Conservation (phyloP, 2,113 vertebrate species). For the Pungitius pungitius region DNA sequence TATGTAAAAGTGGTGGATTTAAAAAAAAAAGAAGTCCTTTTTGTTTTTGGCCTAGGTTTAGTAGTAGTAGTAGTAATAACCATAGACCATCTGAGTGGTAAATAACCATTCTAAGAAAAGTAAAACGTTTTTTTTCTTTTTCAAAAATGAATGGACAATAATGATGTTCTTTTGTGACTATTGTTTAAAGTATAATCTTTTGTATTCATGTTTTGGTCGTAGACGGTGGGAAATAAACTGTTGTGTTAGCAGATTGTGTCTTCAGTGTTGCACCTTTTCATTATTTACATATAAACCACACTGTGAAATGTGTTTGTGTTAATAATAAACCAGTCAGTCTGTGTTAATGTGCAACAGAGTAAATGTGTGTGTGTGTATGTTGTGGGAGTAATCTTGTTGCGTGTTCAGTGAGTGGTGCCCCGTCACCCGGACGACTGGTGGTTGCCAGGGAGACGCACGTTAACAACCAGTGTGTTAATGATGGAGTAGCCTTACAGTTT, state of each 20-base stretch:
- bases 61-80: no score
- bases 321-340: neutral
- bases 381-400: slow-evolving; percentile 66
- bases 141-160: no score
- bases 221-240: neutral
- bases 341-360: slow-evolving; percentile 11
- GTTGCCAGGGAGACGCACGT: slow-evolving; percentile 13
- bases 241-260: neutral
- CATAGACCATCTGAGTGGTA: no score
- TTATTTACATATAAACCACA: slow-evolving; percentile 8
- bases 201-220: neutral
- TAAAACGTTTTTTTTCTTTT: no score
- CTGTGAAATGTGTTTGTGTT: slow-evolving; percentile 1
- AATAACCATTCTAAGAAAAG: neutral
- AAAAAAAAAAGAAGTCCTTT: no score
- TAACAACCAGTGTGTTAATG: neutral
- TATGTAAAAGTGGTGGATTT: no score
- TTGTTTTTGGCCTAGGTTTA: no score
- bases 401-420: slow-evolving; percentile 45
- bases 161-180: neutral
- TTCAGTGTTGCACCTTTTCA: neutral
- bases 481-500: neutral
- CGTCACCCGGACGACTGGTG: slow-evolving; percentile 46
- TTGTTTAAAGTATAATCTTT: neutral
- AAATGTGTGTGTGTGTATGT: slow-evolving; percentile 23